Base-by-base conservation (phyloP, 2,888 invertebrate species). In the Steromphala cineraria region DNA sequence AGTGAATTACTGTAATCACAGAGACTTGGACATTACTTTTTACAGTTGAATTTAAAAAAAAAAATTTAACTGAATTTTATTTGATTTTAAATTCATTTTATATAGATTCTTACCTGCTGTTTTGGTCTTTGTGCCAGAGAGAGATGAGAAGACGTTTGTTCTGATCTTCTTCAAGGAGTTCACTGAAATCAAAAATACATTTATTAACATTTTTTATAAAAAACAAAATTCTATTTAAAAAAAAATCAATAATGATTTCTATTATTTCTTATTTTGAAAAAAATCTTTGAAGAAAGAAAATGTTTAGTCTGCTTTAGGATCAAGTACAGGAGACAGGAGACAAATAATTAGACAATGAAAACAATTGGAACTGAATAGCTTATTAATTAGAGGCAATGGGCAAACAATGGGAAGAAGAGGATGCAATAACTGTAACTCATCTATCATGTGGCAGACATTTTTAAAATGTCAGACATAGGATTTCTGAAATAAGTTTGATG, bases 111-210 rank as follows among this genome's bases (percentile, higher is more conserved):
- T 87, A 90, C 91, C 89, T 88, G 75, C 87, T 87, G 52, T 81
- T 78, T 17, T 84, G 83, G 74, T 90, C 91, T 78, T 87, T 87
- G 82, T 92, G 89, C 92, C 92, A 92, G 0, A 92, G 87, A 75
- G 92, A 91, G 5, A 92, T 86, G 67, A 90, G 85, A 15, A 92
- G 80, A 52, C 92, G 82, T 77, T 92, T 93, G 71, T 84, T 83
- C 19, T 87, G 86, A 71, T 92, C 92, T 80, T 91, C 92, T 28
- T 90, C 89, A 52, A 90, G 84, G 53, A 92, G 80, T 80, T 93
- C 92, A 88, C 92, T 92, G 89, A 19, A 87, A 88, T 31, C 79
- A 52, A 79, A 81, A 78, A 13, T 46, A 71, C 7, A 56, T 24
- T 46, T 46, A 10, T 46, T 5, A 55, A 71, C n/a, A 56, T 24